Base-by-base conservation (phyloP, 2,888 invertebrate species). In the Pharmacophagus antenor region DNA sequence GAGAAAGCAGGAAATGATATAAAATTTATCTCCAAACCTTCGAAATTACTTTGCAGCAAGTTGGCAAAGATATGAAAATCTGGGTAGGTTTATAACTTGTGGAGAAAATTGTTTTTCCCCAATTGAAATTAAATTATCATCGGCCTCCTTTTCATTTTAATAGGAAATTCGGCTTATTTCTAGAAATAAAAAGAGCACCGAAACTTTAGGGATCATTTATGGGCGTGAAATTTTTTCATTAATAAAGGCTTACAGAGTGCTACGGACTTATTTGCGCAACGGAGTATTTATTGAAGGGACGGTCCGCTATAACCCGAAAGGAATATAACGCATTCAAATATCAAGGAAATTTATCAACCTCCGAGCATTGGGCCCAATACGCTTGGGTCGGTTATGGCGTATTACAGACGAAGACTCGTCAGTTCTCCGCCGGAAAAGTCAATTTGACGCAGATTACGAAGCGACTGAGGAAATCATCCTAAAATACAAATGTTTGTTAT, bases 301-400 rank as follows among this genome's bases (percentile, higher is more conserved):
- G 76, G 74, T 68, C 71, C 75, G 72, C 69, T 71, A 79, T 83
- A 80, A 80, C 77, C 78, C 76, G 76, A 80, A 78, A 78, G 79
- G 79, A 85, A 81, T 83, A 84, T 83, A 80, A 85, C 84, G 79
- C 82, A 87, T 88, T 87, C 88, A 87, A 88, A 87, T 88, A 88
- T 88, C 84, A 80, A 82, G 72, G 81, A 85, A 85, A 86, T 87
- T 86, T 85, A 87, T 88, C 85, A 86, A 86, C 82, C 81, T 81
- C 72, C 77, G 75, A 80, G 81, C 79, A 79, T 79, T 73, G 82
- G 80, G 79, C 76, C 80, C 87, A 84, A 87, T 87, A 88, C 80
- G 85, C 79, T 85, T 72, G 85, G 85, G 84, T 84, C 86, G 84
- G 86, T 87, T 87, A 88, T 86, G 79, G 85, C 80, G 76, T 85